Conservation (phyloP, 2,797 vertebrate genomes). For the Valencia hispanica region DNA sequence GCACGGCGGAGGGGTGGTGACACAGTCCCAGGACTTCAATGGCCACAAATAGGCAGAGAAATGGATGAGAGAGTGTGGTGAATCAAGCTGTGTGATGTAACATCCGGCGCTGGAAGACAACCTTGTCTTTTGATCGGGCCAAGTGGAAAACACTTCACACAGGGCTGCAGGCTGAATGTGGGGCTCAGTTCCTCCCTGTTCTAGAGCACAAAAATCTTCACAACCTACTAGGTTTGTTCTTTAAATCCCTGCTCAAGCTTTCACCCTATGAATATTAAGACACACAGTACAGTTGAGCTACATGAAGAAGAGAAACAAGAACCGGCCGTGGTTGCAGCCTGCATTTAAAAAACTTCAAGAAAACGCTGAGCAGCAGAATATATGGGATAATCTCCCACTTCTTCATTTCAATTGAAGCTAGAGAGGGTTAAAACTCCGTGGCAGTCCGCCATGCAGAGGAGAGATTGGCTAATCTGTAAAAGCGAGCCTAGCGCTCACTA, state of each 20-base stretch:
- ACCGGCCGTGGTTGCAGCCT: slow-evolving; percentile 31
- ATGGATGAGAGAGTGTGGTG: slow-evolving; percentile 64
- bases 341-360: slow-evolving; percentile 57
- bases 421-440: slow-evolving; percentile 72
- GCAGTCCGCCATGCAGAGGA: slow-evolving; percentile 67
- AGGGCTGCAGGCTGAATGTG: slow-evolving; percentile 57
- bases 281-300: slow-evolving; percentile 23
- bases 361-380: slow-evolving; percentile 67
- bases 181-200: slow-evolving; percentile 51
- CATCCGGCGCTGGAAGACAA: slow-evolving; percentile 68
- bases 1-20: slow-evolving; percentile 44
- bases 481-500: slow-evolving; percentile 71
- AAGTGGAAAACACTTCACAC: slow-evolving; percentile 70
- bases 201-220: slow-evolving; percentile 36
- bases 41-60: slow-evolving; percentile 69
- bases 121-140: slow-evolving; percentile 67
- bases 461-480: slow-evolving; percentile 82
- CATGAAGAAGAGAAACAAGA: slow-evolving; percentile 27
- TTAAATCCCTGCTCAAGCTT: slow-evolving; percentile 25
- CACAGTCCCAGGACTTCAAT: slow-evolving; percentile 57
- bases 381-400: slow-evolving; percentile 74
- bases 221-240: slow-evolving; percentile 27
- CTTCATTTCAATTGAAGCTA: slow-evolving; percentile 74
- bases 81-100: slow-evolving; percentile 74
- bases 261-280: slow-evolving; percentile 43